These are phyloP conservation scores for Gavia stellata DNA, from an alignment of 2,113 vertebrate species.

Conservation along the genomic window DNA sequence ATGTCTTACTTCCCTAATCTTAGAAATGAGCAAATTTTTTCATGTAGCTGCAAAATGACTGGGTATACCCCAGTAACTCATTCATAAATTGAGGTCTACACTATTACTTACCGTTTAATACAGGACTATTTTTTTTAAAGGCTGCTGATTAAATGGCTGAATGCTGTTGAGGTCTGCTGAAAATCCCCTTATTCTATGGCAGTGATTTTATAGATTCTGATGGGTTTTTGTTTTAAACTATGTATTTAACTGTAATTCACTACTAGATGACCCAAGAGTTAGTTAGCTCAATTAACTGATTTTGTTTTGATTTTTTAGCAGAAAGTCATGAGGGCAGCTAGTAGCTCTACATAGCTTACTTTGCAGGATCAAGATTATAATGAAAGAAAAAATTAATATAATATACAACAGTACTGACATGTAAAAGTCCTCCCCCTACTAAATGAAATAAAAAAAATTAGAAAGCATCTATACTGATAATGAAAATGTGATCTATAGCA, in stretches of 20 bases:
- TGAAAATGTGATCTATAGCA: neutral
- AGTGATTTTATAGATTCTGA: neutral
- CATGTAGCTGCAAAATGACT: neutral
- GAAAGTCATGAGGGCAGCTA: neutral
- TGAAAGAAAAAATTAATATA: neutral
- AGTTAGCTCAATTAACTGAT: neutral
- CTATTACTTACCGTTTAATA: neutral
- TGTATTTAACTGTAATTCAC: neutral
- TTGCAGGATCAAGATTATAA: neutral
- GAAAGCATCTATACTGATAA: neutral
- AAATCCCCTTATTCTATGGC: neutral
- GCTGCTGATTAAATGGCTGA: neutral
- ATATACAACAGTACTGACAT: fast-evolving
- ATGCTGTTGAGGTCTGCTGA: neutral
- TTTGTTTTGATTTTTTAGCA: neutral
- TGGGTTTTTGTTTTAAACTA: neutral
- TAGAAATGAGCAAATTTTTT: neutral
- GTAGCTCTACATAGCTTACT: neutral
- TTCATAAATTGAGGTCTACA: neutral
- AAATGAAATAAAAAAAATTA: neutral
- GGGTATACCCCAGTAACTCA: neutral
- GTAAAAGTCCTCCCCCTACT: neutral
- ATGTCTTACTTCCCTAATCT: neutral
- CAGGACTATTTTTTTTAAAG: neutral
- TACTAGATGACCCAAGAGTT: neutral